phyloP scores from a whole-genome alignment of 2,797 vertebrate genomes.

The Smutsia gigantea region DNA sequence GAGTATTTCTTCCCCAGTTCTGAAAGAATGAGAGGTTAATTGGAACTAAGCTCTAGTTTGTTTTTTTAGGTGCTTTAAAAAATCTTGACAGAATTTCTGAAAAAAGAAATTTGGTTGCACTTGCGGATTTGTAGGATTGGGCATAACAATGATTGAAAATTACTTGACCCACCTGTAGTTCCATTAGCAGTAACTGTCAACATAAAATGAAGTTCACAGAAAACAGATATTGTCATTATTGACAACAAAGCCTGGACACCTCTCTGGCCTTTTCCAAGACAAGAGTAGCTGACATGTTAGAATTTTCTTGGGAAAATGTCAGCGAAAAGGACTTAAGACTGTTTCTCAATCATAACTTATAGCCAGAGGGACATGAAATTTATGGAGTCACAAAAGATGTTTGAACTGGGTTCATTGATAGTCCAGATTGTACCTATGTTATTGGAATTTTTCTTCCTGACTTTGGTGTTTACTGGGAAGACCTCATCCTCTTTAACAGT shows the following conservation, averaged over 20 bases:
- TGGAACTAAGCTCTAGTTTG: background rate
- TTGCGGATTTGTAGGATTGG: background rate
- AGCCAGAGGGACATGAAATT: background rate
- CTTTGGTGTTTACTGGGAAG: background rate
- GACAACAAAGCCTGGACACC: background rate
- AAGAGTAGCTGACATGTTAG: constrained; percentile 5
- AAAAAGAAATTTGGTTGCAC: background rate
- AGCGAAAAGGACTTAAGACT: constrained; percentile 28
- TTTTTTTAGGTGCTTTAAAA: constrained; percentile 36
- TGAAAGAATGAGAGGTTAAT: constrained; percentile 1
- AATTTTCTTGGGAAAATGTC: constrained; percentile 35
- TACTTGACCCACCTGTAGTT: constrained; percentile 2
- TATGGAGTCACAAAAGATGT: background rate
- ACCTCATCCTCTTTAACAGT: background rate
- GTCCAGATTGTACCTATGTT: background rate
- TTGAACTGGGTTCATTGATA: background rate
- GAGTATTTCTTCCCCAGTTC: background rate
- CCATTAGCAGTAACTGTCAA: background rate
- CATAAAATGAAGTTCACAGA: constrained; percentile 38
- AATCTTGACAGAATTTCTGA: constrained; percentile 31
- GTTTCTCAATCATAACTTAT: constrained; percentile 29
- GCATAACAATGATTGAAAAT: background rate
- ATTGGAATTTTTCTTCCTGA: background rate
- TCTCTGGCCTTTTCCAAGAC: background rate
- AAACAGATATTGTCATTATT: background rate